Percentiles rank a stretch among this genome's conserved stretches.
phyloP scores from a whole-genome alignment of 2,888 invertebrate genomes.

The Cephus rjabovi region DNA sequence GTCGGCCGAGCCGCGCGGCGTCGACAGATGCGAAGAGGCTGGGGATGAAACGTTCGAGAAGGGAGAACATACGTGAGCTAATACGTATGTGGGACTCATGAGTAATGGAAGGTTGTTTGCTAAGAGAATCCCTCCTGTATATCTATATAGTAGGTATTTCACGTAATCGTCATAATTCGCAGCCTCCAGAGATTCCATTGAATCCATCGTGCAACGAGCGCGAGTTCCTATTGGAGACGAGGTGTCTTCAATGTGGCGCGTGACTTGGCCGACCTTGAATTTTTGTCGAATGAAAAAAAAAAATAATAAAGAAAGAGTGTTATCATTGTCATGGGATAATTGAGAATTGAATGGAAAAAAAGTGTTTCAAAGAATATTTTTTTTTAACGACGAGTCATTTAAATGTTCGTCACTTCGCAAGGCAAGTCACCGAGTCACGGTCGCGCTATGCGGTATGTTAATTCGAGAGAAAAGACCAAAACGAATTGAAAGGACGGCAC shows the following conservation, averaged over 20 bases:
- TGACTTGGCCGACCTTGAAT: background rate
- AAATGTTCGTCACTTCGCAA: background rate
- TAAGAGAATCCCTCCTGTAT: background rate
- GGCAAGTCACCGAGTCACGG: background rate
- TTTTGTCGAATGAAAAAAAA: background rate
- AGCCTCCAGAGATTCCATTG: background rate
- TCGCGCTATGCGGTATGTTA: background rate
- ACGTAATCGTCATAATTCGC: background rate
- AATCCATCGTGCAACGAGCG: no score
- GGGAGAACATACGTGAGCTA: background rate
- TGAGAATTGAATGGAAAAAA: background rate
- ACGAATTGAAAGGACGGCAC: background rate
- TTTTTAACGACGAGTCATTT: background rate
- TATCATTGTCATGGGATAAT: background rate
- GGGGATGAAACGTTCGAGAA: background rate
- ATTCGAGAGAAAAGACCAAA: background rate
- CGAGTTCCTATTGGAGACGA: background rate
- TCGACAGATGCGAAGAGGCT: background rate
- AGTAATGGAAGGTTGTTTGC: background rate
- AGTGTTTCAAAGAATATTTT: background rate
- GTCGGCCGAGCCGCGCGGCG: background rate
- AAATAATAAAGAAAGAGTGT: background rate
- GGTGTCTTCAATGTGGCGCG: background rate
- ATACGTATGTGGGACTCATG: background rate
- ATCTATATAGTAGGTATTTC: background rate